Evolutionary conservation across 2,888 invertebrate species (phyloP).

Genomic region (Rhagonycha fulva): DNA sequence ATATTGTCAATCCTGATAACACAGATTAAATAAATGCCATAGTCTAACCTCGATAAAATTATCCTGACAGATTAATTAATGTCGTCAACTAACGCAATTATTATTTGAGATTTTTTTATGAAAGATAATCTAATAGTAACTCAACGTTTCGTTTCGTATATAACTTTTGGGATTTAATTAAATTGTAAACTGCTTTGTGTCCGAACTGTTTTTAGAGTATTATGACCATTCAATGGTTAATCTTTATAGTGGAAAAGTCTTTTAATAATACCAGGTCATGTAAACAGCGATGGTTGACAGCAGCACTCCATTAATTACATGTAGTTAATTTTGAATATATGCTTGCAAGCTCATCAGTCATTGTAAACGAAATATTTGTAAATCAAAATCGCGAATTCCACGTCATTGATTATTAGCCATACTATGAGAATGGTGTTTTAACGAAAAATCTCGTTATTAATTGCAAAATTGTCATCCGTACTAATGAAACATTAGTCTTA

Average conservation of each 20-base stretch:
- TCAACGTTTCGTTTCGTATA: slow-evolving; percentile 19
- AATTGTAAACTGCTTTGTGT: slow-evolving; percentile 5
- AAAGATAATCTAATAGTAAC: slow-evolving; percentile 20
- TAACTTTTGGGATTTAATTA: background rate
- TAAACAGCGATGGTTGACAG: slow-evolving; percentile 41
- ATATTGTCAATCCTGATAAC: slow-evolving; percentile 39
- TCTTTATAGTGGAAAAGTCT: slow-evolving; percentile 24
- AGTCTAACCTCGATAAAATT: slow-evolving; percentile 17
- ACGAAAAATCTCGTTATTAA: background rate
- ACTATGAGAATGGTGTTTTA: background rate
- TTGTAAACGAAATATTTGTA: slow-evolving; percentile 33
- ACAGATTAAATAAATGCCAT: slow-evolving; percentile 40
- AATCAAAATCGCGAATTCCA: slow-evolving; percentile 25
- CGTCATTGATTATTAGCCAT: slow-evolving; percentile 32
- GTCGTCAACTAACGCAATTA: slow-evolving; percentile 17
- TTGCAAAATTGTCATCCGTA: background rate
- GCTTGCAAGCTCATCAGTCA: slow-evolving; percentile 39
- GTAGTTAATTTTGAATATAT: slow-evolving; percentile 37
- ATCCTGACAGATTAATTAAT: slow-evolving; percentile 19
- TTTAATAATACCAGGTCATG: slow-evolving; percentile 37
- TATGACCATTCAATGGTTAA: slow-evolving; percentile 16
- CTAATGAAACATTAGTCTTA: background rate
- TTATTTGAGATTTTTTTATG: slow-evolving; percentile 14
- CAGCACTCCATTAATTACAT: slow-evolving; percentile 44
- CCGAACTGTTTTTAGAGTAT: slow-evolving; percentile 14